phyloP scores from a whole-genome alignment of 2,888 invertebrate species.

The Stenotaenia linearis region DNA sequence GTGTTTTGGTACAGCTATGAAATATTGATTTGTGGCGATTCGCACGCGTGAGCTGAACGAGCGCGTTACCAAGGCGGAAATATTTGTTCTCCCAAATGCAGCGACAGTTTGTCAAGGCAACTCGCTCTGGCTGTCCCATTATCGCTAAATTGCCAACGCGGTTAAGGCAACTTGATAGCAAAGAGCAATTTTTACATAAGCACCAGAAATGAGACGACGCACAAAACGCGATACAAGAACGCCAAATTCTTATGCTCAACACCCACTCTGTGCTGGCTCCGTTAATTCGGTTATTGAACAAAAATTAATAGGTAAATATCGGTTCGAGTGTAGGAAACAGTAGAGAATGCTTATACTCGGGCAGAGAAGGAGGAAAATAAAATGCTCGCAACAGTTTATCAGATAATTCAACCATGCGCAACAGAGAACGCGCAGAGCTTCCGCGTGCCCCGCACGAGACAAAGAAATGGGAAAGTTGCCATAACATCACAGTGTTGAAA shows the following conservation, averaged over 20 bases:
- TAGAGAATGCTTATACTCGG: neutral
- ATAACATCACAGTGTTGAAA: neutral
- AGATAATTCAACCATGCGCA: constrained; percentile 9
- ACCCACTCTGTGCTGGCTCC: neutral
- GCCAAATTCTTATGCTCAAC: neutral
- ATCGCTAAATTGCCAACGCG: constrained; percentile 26
- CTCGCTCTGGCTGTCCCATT: constrained; percentile 26
- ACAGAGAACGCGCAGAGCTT: constrained; percentile 13
- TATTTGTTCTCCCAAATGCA: constrained; percentile 26
- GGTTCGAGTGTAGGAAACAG: neutral
- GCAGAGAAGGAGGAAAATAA: neutral
- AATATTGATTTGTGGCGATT: constrained; percentile 26
- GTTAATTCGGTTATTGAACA: constrained; percentile 8
- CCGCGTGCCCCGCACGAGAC: constrained; percentile 17
- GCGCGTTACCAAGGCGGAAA: constrained; percentile 24
- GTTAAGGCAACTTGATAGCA: constrained; percentile 26
- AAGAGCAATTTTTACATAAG: constrained; percentile 26
- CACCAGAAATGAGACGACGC: constrained; percentile 13
- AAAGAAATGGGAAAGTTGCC: constrained; percentile 24
- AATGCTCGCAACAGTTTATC: neutral
- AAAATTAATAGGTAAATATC: constrained; percentile 1
- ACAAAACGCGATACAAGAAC: neutral
- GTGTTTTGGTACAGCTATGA: constrained; percentile 21
- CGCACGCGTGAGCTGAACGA: constrained; percentile 22
- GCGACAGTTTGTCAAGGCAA: constrained; percentile 26